These are phyloP conservation scores for Chamaetylas fuelleborni DNA, from an alignment of 2,113 vertebrate genomes.

Conservation along the genomic window DNA sequence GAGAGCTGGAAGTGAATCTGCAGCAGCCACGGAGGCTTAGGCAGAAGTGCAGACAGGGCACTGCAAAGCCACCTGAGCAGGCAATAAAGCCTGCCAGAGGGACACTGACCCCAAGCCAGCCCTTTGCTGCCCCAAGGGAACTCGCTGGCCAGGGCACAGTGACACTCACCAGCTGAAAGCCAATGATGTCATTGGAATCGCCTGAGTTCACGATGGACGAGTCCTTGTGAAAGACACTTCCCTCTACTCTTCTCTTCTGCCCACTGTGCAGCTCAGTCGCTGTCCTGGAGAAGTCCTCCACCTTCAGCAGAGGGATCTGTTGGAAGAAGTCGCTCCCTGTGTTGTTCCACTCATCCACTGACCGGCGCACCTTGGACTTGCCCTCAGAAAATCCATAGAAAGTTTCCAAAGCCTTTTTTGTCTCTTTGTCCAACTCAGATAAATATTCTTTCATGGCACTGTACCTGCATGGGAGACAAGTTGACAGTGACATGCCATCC, in stretches of 20 bases:
- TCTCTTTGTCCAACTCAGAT: constrained; percentile 74
- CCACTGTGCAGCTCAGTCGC: constrained; percentile 59
- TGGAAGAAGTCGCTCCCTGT: constrained; percentile 39
- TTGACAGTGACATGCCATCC: background rate
- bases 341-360: background rate
- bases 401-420: constrained; percentile 62
- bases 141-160: background rate
- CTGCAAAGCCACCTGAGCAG: background rate
- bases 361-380: constrained; percentile 64
- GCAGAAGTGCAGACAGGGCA: background rate
- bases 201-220: constrained; percentile 63
- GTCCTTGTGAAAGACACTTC: constrained; percentile 66
- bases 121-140: background rate
- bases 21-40: background rate
- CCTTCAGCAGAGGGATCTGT: constrained; percentile 59
- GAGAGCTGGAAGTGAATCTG: background rate
- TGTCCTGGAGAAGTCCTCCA: constrained; percentile 18
- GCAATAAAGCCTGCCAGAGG: fast-evolving
- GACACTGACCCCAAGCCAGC: background rate
- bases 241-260: constrained; percentile 65
- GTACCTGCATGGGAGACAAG: constrained; percentile 60
- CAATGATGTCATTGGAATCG: constrained; percentile 70
- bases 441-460: constrained; percentile 73
- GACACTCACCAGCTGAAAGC: constrained; percentile 78
- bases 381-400: constrained; percentile 70